Base-by-base conservation (phyloP, 2,113 vertebrate species). In the Thinocorus orbignyianus region DNA sequence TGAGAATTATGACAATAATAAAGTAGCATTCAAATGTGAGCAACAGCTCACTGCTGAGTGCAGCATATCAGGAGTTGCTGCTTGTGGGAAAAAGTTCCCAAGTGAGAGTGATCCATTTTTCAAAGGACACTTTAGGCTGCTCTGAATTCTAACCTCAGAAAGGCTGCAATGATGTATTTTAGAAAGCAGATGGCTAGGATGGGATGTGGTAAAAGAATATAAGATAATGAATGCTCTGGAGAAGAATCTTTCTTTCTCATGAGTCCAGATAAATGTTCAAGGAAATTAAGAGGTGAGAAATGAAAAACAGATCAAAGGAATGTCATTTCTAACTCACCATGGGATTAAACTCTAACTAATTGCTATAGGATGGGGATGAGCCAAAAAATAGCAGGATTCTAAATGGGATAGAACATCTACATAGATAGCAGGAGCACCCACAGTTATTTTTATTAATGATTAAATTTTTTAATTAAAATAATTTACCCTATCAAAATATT, bases 251-350 rank as follows among this genome's bases (percentile, higher is more conserved):
- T 77, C 71, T 88, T 76, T 85, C 90, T 83, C 82, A 31, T 55
- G 79, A 74, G 46, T 77, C 88, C 51, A 64, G 51, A 82, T 39
- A 95, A 60, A 73, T 58, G 35, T 81, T 93, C n/a, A 78, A 92
- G 88, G 92, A 92, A 92, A 95, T 96, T 90, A 92, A 90, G 85
- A 94, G 60, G 74, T 94, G 85, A 90, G 31, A 60, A 95, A 92
- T 78, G 68, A 90, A 95, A 95, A 57, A 24, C 25, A 93, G 62
- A 93, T 96, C 79, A 94, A 96, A 96, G 71, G 7, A 92, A 86
- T 37, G 46, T 86, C 6, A 88, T 90, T 88, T 93, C 66, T 94
- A 93, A 91, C 52, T 90, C 85, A 73, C 49, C 49, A 42, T 95
- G 64, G 90, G 71, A 95, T 90, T 94, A 74, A 86, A 93, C 30